Base-by-base conservation (phyloP, 1,140 invertebrate species). In the Drosophila kurseongensis region DNA sequence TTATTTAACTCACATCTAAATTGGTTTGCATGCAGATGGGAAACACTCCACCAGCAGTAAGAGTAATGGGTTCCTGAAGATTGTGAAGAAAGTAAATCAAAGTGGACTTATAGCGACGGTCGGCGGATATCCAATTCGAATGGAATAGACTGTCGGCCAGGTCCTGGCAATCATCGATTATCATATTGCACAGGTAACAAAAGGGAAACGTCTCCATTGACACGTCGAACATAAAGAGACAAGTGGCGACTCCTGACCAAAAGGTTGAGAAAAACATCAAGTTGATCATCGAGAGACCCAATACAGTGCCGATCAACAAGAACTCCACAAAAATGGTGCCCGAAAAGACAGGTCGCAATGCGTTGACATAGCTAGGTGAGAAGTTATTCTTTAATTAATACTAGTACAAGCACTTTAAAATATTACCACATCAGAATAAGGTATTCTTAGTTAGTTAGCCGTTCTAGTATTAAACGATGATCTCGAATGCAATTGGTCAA, bases 121-220 rank as follows among this genome's bases (percentile, higher is more conserved):
- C 18, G 2, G 78, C 82, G 3, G 23, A 10, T 5, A 63, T 56
- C 83, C 83, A 86, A 52, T 86, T 67, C 4, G 83, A 86, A 14
- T 86, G 71, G 42, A 86, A 86, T 1, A 86, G 50, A 42, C 51
- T 35, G n/a, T 76, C 35, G 3, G 79, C 29, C 0, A 88, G 65
- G 0, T 82, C 54, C 2, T 76, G 62, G 50, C 75, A 77, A 41
- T 88, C 82, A 0, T 62, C 57, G 4, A 55, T 42, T 0, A 86
- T 52, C 18, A 66, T 10, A 14, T 86, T 74, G 60, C 83, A 86
- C 2, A 86, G 41, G n/a, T 79, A 86, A 56, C 82, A 86, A 1
- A 86, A 57, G 10, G 83, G 83, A 45, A 77, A 88, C 0, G 83
- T 88, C 50, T 88, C 48, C 48, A 80, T 12, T 6, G 68, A 23